phyloP scores from a whole-genome alignment of 30 jellyfish, hydroid and myxozoan genomes.

The Mastigias papua region DNA sequence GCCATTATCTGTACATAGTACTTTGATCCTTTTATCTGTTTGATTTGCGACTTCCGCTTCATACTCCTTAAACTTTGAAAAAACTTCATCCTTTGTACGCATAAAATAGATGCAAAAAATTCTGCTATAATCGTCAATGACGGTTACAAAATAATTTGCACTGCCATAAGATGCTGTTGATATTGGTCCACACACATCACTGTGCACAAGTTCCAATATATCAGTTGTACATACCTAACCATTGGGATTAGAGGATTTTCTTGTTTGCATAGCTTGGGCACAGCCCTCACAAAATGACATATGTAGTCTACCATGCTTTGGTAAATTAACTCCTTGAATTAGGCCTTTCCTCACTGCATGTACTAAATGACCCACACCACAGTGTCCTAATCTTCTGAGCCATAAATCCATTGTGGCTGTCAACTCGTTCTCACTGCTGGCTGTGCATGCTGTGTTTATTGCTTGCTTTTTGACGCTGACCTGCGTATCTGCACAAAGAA shows the following conservation, averaged over 20 bases:
- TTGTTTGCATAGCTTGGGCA: constrained; percentile 45
- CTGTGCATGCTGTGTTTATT: background rate
- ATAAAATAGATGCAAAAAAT: constrained; percentile 9
- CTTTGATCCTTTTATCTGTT: constrained; percentile 43
- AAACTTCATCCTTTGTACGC: constrained; percentile 44
- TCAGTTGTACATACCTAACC: constrained; percentile 26
- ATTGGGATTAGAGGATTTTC: constrained; percentile 12
- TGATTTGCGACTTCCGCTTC: constrained; percentile 47
- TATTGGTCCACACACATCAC: constrained; percentile 84
- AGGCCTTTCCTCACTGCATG: background rate
- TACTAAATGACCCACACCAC: background rate
- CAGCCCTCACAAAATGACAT: constrained; percentile 39
- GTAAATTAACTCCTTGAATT: background rate
- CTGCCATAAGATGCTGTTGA: constrained; percentile 52
- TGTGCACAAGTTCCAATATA: constrained; percentile 50
- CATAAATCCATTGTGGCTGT: constrained; percentile 38
- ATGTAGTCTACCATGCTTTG: background rate
- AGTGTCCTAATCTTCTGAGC: constrained; percentile 74
- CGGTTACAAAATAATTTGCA: constrained; percentile 42
- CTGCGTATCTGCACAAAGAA: constrained; percentile 20
- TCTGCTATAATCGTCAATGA: constrained; percentile 49
- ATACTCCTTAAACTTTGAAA: constrained; percentile 41
- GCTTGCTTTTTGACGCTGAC: background rate
- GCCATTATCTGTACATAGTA: constrained; percentile 70
- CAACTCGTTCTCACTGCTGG: background rate